These are phyloP conservation scores for Caenorhabditis zanzibari DNA, from an alignment of 2,888 invertebrate genomes.

Conservation along the genomic window DNA sequence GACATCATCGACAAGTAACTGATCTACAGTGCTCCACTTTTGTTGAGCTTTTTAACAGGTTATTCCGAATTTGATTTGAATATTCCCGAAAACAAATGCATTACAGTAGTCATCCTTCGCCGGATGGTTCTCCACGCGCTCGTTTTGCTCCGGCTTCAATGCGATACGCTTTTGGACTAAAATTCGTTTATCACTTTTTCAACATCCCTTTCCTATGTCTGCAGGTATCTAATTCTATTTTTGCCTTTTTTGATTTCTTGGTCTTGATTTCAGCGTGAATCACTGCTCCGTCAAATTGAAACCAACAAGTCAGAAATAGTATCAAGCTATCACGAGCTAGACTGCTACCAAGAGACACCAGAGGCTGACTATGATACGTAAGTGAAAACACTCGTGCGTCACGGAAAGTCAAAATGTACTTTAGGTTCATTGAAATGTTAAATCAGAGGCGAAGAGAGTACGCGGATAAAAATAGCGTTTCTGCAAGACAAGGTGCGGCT, in stretches of 20 bases:
- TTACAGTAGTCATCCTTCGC: constrained; percentile 71
- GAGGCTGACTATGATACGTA: constrained; percentile 85
- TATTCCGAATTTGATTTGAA: neutral
- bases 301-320: constrained; percentile 71
- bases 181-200: constrained; percentile 94
- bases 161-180: constrained; percentile 94
- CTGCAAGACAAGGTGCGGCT: constrained; percentile 31
- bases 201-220: constrained; percentile 94
- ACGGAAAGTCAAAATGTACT: neutral
- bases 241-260: neutral
- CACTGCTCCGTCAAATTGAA: constrained; percentile 70
- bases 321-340: constrained; percentile 84
- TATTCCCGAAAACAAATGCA: constrained; percentile 16
- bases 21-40: constrained; percentile 81
- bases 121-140: constrained; percentile 80
- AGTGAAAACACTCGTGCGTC: constrained; percentile 2
- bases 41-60: constrained; percentile 70
- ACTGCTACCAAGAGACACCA: constrained; percentile 85
- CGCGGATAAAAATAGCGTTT: constrained; percentile 63
- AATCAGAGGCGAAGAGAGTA: constrained; percentile 68
- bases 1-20: constrained; percentile 93
- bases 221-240: constrained; percentile 86
- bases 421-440: constrained; percentile 72
- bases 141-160: constrained; percentile 78
- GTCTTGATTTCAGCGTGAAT: constrained; percentile 62